Evolutionary conservation across 2,113 vertebrate species (phyloP).

Genomic region (Phocoena sinus): DNA sequence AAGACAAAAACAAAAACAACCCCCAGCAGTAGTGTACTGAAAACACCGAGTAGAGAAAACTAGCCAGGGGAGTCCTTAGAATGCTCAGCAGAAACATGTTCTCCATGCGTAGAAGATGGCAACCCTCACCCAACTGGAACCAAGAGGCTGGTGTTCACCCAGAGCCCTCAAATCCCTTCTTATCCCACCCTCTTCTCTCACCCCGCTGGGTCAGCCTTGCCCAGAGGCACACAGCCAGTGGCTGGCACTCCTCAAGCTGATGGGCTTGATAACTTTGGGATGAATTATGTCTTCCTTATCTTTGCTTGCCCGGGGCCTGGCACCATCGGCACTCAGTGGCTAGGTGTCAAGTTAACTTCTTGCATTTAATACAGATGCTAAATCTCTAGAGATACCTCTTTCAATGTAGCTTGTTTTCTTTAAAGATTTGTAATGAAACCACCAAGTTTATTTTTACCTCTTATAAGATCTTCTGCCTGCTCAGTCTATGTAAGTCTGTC

Average conservation of each 20-base stretch:
- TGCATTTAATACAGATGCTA: background rate
- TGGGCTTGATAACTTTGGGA: background rate
- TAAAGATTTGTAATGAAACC: background rate
- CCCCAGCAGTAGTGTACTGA: background rate
- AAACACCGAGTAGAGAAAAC: fast-evolving
- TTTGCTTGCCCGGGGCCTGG: background rate
- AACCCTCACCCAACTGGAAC: background rate
- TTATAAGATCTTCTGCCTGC: background rate
- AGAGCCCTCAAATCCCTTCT: background rate
- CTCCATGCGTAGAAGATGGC: fast-evolving
- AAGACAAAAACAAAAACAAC: background rate
- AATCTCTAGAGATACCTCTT: background rate
- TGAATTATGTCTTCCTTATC: background rate
- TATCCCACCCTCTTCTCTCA: background rate
- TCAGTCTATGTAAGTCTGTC: background rate
- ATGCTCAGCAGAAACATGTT: fast-evolving
- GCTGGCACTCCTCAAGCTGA: constrained; percentile 1
- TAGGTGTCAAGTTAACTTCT: background rate
- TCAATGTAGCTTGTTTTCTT: background rate
- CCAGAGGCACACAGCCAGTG: background rate
- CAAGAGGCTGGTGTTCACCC: background rate
- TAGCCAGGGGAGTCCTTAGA: background rate
- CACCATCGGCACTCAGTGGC: background rate
- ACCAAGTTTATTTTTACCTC: background rate
- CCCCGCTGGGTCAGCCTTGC: background rate